phyloP scores from a whole-genome alignment of 2,888 invertebrate species.

The Drosophila meridiana region DNA sequence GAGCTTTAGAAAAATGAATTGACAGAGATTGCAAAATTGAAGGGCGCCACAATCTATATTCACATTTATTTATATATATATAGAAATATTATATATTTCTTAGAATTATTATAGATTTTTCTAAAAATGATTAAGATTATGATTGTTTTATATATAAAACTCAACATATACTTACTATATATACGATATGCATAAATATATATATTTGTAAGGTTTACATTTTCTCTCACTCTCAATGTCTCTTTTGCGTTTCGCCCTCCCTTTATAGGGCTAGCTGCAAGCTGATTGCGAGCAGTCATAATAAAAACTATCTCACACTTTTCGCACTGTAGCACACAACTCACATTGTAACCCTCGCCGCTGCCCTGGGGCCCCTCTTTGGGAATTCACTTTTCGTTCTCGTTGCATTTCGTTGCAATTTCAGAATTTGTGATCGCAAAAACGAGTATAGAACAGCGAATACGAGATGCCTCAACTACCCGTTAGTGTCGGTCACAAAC shows the following conservation, averaged over 20 bases:
- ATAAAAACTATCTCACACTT: conserved; percentile 39
- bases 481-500: conserved; percentile 86
- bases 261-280: background rate
- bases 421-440: conserved; percentile 86
- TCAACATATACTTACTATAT: background rate
- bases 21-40: background rate
- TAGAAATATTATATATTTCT: background rate
- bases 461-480: conserved; percentile 72
- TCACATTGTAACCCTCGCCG: conserved; percentile 18
- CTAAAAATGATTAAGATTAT: background rate
- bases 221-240: background rate
- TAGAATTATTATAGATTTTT: background rate
- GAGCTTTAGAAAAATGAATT: background rate
- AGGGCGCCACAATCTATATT: background rate
- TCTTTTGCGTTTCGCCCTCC: background rate
- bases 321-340: conserved; percentile 17
- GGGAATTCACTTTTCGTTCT: conserved; percentile 2
- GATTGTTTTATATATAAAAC: background rate
- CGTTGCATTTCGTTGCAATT: conserved; percentile 81
- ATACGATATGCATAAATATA: background rate
- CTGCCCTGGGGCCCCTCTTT: background rate
- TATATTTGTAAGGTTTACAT: background rate
- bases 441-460: conserved; percentile 82
- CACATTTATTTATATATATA: background rate
- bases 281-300: conserved; percentile 18